Evolutionary conservation across 2,888 invertebrate genomes (phyloP).

Genomic region (Drosophila bunnanda): DNA sequence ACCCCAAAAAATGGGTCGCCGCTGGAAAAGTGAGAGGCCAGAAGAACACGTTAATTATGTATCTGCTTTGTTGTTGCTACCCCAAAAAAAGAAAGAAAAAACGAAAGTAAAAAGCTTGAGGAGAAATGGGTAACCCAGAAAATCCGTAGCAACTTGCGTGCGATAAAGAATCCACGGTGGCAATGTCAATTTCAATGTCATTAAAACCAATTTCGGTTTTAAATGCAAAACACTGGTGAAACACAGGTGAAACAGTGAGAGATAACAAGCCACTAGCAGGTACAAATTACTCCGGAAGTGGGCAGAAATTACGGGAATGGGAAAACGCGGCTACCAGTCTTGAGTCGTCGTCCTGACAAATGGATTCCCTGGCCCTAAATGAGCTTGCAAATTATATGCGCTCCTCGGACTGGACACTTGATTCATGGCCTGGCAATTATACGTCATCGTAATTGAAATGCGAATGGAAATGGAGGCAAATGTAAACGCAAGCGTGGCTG

Average conservation of each 20-base stretch:
- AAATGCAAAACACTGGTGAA: slow-evolving; percentile 42
- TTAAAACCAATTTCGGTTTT: slow-evolving; percentile 66
- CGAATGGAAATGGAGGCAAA: slow-evolving; percentile 38
- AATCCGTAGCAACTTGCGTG: slow-evolving; percentile 35
- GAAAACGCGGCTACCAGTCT: slow-evolving; percentile 56
- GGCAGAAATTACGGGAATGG: slow-evolving; percentile 13
- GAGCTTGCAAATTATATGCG: slow-evolving; percentile 50
- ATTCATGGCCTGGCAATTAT: slow-evolving; percentile 71
- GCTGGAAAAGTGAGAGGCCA: slow-evolving; percentile 19
- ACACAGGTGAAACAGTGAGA: slow-evolving; percentile 9
- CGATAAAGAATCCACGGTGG: slow-evolving; percentile 21
- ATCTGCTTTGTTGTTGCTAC: slow-evolving; percentile 7
- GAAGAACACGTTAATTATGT: slow-evolving; percentile 40
- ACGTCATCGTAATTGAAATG: slow-evolving; percentile 77
- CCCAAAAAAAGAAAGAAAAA: slow-evolving; percentile 4
- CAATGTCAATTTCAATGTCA: slow-evolving; percentile 64
- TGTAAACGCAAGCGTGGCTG: slow-evolving; percentile 1
- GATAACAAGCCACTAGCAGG: slow-evolving; percentile 23
- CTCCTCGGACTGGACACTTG: slow-evolving; percentile 34
- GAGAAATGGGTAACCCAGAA: slow-evolving; percentile 34
- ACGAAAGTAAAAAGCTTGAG: slow-evolving; percentile 53
- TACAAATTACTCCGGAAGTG: slow-evolving; percentile 51
- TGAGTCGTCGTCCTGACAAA: slow-evolving; percentile 53
- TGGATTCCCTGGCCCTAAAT: slow-evolving; percentile 50
- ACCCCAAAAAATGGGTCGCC: slow-evolving; percentile 45